phyloP scores from a whole-genome alignment of 2,113 vertebrate species.

The Casuarius casuarius region DNA sequence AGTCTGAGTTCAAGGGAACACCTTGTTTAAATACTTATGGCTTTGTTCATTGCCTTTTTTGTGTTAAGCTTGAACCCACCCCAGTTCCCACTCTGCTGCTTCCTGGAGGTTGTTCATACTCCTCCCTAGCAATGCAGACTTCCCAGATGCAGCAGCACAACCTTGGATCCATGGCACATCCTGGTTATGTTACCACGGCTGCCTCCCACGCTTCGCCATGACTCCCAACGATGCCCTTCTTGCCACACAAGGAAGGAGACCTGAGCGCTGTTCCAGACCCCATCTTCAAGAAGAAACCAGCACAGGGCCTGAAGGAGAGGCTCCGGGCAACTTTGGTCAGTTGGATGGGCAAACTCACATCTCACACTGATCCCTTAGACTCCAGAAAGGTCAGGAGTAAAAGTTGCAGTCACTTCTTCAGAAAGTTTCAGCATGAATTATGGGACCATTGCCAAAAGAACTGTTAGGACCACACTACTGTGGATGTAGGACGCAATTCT shows the following conservation, averaged over 20 bases:
- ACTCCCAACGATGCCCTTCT: background rate
- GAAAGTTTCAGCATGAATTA: background rate
- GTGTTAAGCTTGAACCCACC: background rate
- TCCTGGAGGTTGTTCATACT: background rate
- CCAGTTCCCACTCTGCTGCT: background rate
- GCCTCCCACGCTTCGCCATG: background rate
- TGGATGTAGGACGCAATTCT: background rate
- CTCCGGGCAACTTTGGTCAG: background rate
- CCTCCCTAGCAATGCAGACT: background rate
- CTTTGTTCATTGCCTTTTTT: background rate
- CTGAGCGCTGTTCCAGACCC: rapidly evolving
- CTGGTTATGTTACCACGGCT: too few species aligned
- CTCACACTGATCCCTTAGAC: background rate
- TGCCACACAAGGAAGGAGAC: background rate
- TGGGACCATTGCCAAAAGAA: background rate
- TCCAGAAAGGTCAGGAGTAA: background rate
- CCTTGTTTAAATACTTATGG: rapidly evolving
- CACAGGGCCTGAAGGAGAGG: background rate
- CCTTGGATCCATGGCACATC: too few species aligned
- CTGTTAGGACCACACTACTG: rapidly evolving
- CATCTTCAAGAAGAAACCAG: background rate
- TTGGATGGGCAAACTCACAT: background rate
- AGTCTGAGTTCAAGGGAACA: background rate
- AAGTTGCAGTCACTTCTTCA: background rate
- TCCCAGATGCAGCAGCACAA: background rate